Conservation (phyloP, 2,113 vertebrate species). For the Pollachius pollachius region DNA sequence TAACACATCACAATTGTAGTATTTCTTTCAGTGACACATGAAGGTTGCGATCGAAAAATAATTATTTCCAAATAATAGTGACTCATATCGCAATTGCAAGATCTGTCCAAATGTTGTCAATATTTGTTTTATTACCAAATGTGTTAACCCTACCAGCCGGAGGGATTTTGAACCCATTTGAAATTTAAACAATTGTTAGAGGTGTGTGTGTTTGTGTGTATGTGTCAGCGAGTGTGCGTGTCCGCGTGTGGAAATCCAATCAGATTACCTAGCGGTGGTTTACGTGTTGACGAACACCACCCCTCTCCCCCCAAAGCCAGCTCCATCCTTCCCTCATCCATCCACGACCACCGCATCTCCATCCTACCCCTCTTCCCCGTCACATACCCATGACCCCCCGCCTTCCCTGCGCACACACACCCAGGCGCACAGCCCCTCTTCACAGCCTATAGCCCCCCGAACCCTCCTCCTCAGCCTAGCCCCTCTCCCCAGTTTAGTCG, state of each 20-base stretch:
- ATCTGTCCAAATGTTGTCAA: too few species aligned
- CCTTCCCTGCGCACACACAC: not conserved
- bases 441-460: too few species aligned
- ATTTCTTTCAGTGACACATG: too few species aligned
- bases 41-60: too few species aligned
- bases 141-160: too few species aligned
- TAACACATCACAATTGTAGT: too few species aligned
- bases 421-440: too few species aligned
- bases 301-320: slow-evolving; percentile 59
- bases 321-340: slow-evolving; percentile 58
- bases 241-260: slow-evolving; percentile 65
- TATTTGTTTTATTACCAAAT: too few species aligned
- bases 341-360: slow-evolving; percentile 20
- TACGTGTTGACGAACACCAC: slow-evolving; percentile 52
- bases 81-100: too few species aligned
- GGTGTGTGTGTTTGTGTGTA: not conserved
- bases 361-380: slow-evolving; percentile 39
- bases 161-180: slow-evolving; percentile 47
- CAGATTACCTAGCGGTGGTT: slow-evolving; percentile 69
- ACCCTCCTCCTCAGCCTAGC: too few species aligned
- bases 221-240: slow-evolving; percentile 14
- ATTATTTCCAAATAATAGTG: too few species aligned
- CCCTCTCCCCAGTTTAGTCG: too few species aligned
- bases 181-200: slow-evolving; percentile 28
- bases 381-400: slow-evolving; percentile 3